Evolutionary conservation across 2,888 invertebrate species (phyloP).

Genomic region (Caenorhabditis sp.): DNA sequence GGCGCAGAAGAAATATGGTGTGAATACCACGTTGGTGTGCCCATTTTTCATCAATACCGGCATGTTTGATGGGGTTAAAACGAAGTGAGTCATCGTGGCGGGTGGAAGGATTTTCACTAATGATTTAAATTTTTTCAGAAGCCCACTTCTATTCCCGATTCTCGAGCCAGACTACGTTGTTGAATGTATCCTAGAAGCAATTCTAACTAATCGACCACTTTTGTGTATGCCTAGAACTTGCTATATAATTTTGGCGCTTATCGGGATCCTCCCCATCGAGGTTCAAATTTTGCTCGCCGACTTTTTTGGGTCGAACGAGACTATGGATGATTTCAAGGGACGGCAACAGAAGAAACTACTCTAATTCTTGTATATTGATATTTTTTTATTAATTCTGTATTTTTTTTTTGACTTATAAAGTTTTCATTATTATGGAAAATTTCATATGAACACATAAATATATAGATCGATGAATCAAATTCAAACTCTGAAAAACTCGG

Average conservation of each 20-base stretch:
- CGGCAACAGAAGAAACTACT: constrained; percentile 13
- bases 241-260: constrained; percentile 70
- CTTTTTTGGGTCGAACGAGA: constrained; percentile 62
- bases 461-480: too few relatives aligned
- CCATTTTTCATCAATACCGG: constrained; percentile 96
- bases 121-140: constrained; percentile 39
- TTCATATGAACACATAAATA: too few relatives aligned
- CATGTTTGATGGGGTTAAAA: constrained; percentile 90
- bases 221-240: constrained; percentile 84
- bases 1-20: constrained; percentile 73
- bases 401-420: too few relatives aligned
- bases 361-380: background rate
- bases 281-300: constrained; percentile 50
- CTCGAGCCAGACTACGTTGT: constrained; percentile 86
- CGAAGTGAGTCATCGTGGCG: constrained; percentile 80
- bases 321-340: constrained; percentile 66
- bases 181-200: constrained; percentile 82
- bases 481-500: constrained; percentile 35
- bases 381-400: background rate
- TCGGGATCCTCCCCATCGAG: constrained; percentile 55
- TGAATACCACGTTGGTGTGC: constrained; percentile 88
- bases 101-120: too few relatives aligned
- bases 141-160: constrained; percentile 61
- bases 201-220: constrained; percentile 80
- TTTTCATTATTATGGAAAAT: too few relatives aligned